Base-by-base conservation (phyloP, 2,888 invertebrate genomes). In the Clivina fossor region DNA sequence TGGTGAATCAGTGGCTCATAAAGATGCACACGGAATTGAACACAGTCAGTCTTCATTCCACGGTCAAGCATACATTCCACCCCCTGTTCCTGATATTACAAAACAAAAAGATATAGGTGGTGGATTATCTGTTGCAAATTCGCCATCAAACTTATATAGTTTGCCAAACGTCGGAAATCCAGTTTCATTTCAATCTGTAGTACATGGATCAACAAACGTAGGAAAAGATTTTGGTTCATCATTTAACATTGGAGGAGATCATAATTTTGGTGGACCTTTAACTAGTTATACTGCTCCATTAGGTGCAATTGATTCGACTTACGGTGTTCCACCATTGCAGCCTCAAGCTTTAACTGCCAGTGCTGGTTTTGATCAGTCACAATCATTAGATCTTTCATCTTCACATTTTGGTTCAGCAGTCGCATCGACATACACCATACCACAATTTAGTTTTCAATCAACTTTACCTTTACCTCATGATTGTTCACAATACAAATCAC, bases 1-100 rank as follows among this genome's bases (percentile, higher is more conserved):
- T 59, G 86, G 80, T 0, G 80, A 84, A 46, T 76, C 79, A 0
- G 82, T 82, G 0, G 79, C 80, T 41, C 81, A 83, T 13, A 80
- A 85, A 62, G 84, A 85, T 65, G 71, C 75, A 13, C 80, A 79
- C 57, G 80, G 80, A 0, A 71, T 79, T 2, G 80, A 82, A 55
- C 79, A 81, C 43, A 66, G 71, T 0, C 76, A 78, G 61, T 55
- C 60, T 18, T 55, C 55, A 41, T 62, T 58, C 54, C 61, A 58
- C 18, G 66, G 68, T 8, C 76, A 78, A 0, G 71, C 80, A 0
- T 86, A 86, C 64, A 71, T 85, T 26, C 83, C 85, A 0, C 85
- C 85, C 1, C 84, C 85, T 2, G 77, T 80, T 0, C 78, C 80
- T 51, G 83, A 80, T 58, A 22, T 67, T 18, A 46, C 64, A 4